Evolutionary conservation across 2,113 vertebrate species (phyloP).

Genomic region (Callopanchax toddi): DNA sequence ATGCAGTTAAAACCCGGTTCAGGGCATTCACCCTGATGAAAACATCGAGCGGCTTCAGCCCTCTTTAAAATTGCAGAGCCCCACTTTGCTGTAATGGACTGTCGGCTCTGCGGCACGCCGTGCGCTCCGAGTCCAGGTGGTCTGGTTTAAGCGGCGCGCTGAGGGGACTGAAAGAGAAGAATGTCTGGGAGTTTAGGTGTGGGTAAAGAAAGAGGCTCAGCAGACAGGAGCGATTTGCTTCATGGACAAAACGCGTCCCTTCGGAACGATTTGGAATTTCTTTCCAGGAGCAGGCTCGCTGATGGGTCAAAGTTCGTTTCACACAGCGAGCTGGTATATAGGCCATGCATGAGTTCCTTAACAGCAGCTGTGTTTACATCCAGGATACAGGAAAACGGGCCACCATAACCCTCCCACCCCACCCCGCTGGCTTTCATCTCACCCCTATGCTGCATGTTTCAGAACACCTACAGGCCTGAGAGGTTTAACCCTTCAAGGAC

Average conservation of each 20-base stretch:
- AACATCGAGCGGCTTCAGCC: slow-evolving; percentile 20
- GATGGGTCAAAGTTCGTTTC: slow-evolving; percentile 70
- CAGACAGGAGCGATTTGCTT: slow-evolving; percentile 35
- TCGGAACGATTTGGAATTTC: slow-evolving; percentile 57
- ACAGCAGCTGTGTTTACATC: slow-evolving; percentile 81
- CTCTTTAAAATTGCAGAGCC: slow-evolving; percentile 63
- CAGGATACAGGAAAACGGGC: slow-evolving; percentile 64
- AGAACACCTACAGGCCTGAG: slow-evolving; percentile 48
- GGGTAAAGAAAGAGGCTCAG: slow-evolving; percentile 31
- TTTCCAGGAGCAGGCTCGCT: slow-evolving; percentile 33
- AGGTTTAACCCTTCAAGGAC: slow-evolving; percentile 48
- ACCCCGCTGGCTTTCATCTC: slow-evolving; percentile 72
- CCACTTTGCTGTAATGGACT: slow-evolving; percentile 49
- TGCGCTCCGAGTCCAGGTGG: slow-evolving; percentile 62
- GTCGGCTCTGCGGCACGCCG: slow-evolving; percentile 49
- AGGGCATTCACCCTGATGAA: slow-evolving; percentile 42
- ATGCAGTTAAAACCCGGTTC: slow-evolving; percentile 25
- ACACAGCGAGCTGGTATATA: slow-evolving; percentile 63
- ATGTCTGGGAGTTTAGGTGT: slow-evolving; percentile 28
- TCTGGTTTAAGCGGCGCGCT: slow-evolving; percentile 62
- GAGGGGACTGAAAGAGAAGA: slow-evolving; percentile 62
- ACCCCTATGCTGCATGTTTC: slow-evolving; percentile 67
- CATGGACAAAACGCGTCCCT: slow-evolving; percentile 34
- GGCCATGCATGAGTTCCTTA: slow-evolving; percentile 68
- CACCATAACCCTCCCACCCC: slow-evolving; percentile 48